Evolutionary conservation across 2,797 vertebrate species (phyloP).

Genomic region (Lutjanus argentimaculatus): DNA sequence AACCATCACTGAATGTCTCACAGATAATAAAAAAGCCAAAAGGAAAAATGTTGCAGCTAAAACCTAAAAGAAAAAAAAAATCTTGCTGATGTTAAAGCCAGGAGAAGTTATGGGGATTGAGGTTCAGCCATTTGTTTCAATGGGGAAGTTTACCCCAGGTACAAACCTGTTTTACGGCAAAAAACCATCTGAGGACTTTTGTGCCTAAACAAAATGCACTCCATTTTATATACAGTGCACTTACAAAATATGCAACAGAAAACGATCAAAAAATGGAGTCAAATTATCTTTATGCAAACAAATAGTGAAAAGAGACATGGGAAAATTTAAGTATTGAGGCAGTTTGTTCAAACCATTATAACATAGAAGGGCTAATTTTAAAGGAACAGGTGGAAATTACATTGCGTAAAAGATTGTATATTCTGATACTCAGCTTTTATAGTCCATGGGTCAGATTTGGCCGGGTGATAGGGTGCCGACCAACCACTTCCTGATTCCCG

Average conservation of each 20-base stretch:
- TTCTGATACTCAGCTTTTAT: too few species aligned
- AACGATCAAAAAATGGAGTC: not conserved
- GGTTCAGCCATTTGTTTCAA: not conserved
- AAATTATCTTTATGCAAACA: not conserved
- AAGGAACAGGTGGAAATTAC: not conserved
- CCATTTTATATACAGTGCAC: not conserved
- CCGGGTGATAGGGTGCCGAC: too few species aligned
- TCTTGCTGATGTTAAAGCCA: not conserved
- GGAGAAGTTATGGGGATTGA: not conserved
- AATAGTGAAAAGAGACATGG: too few species aligned
- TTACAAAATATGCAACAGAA: not conserved
- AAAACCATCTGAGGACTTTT: not conserved
- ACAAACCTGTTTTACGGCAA: constrained; percentile 21
- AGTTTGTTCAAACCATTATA: not conserved
- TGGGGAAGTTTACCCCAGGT: constrained; percentile 55
- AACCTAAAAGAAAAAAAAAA: not conserved
- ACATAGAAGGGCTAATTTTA: not conserved
- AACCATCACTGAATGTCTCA: constrained; percentile 12
- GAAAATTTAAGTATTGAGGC: not conserved
- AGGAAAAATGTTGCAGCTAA: constrained; percentile 3
- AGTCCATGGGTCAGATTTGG: too few species aligned
- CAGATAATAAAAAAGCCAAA: constrained; percentile 9
- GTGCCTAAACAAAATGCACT: not conserved
- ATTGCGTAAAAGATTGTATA: not conserved
- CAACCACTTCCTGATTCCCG: too few species aligned